phyloP scores from a whole-genome alignment of 2,113 vertebrate species.

The Gila orcuttii region DNA sequence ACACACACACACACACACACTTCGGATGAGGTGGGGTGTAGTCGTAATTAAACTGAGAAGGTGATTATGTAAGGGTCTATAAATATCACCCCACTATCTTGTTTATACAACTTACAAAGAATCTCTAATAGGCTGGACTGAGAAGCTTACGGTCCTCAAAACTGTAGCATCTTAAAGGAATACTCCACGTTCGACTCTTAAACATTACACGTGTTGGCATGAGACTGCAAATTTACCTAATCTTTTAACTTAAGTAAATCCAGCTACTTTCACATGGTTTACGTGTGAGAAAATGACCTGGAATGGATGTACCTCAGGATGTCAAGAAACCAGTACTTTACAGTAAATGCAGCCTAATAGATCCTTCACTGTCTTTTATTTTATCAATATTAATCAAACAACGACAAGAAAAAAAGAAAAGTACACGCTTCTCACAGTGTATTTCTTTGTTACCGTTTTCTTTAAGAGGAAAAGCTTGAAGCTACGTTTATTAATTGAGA shows the following conservation, averaged over 20 bases:
- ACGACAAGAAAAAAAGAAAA: neutral
- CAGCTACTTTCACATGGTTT: too few species aligned
- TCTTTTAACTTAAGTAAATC: neutral
- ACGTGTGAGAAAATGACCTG: too few species aligned
- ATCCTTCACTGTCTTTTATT: too few species aligned
- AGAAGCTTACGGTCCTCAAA: slow-evolving; percentile 20
- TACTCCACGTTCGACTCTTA: neutral
- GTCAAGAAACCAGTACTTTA: too few species aligned
- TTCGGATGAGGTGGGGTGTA: slow-evolving; percentile 33
- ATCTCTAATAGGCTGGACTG: slow-evolving; percentile 8
- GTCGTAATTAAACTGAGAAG: slow-evolving; percentile 43
- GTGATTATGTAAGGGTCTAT: slow-evolving; percentile 52
- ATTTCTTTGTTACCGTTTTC: neutral
- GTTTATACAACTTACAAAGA: slow-evolving; percentile 52
- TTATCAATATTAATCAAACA: neutral
- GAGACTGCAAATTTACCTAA: neutral
- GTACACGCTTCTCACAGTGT: neutral
- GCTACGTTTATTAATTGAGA: neutral
- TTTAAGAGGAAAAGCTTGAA: neutral
- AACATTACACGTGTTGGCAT: neutral
- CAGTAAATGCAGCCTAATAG: too few species aligned
- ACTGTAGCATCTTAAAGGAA: neutral
- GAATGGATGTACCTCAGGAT: too few species aligned
- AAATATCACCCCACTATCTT: slow-evolving; percentile 54
- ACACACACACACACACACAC: slow-evolving; percentile 2